phyloP scores from a whole-genome alignment of 1,140 invertebrate species.

The Chlorops oryzae region DNA sequence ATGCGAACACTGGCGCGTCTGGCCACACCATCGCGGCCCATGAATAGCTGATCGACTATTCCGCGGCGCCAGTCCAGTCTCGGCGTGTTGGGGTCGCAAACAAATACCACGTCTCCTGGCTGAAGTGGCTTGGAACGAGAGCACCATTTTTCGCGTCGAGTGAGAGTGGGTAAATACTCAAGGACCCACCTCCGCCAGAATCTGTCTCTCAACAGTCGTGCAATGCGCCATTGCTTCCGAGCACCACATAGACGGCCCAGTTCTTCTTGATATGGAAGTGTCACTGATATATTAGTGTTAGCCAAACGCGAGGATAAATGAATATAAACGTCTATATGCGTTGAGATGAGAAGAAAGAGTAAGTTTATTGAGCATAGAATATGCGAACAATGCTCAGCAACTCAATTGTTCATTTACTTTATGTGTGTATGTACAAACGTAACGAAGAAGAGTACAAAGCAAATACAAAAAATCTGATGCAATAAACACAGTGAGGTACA shows the following conservation, averaged over 20 bases:
- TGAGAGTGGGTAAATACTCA: slow-evolving; percentile 15
- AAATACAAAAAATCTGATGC: too few species aligned
- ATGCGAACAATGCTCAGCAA: too few species aligned
- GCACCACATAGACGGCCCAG: neutral
- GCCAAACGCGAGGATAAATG: too few species aligned
- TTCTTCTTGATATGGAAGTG: neutral
- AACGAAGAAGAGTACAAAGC: too few species aligned
- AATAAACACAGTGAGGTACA: too few species aligned
- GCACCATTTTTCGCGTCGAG: slow-evolving; percentile 10
- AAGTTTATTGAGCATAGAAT: too few species aligned
- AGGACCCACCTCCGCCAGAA: slow-evolving; percentile 18
- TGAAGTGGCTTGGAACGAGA: neutral
- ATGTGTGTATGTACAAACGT: too few species aligned
- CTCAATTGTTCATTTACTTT: too few species aligned
- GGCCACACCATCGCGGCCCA: slow-evolving; percentile 32
- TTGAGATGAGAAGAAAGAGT: too few species aligned
- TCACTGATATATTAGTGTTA: neutral
- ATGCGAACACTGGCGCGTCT: slow-evolving; percentile 26
- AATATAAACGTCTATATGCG: too few species aligned
- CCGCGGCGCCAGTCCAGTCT: neutral
- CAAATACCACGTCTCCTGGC: slow-evolving; percentile 9
- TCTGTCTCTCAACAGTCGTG: slow-evolving; percentile 13
- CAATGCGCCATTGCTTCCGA: slow-evolving; percentile 22
- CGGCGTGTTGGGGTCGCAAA: slow-evolving; percentile 1
- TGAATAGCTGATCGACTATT: slow-evolving; percentile 7